A percentile compares a stretch with the other conserved stretches of the same genome.
These are phyloP conservation scores for Digitonthophagus gazella DNA, from an alignment of 2,888 invertebrate species.

Conservation along the genomic window DNA sequence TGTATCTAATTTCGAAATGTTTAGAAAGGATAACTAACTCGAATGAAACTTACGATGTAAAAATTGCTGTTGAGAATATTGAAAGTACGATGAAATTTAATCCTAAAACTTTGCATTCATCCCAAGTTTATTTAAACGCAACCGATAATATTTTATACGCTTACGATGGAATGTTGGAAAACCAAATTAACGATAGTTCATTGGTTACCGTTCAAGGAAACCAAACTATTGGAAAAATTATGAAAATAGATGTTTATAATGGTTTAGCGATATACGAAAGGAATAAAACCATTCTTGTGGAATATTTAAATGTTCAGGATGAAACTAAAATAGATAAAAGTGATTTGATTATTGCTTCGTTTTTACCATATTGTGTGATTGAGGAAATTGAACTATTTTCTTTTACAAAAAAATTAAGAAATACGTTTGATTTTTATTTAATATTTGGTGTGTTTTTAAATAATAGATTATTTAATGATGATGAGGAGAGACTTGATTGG, in stretches of 20 bases:
- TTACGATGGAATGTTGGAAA: slow-evolving; percentile 14
- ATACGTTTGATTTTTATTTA: no score
- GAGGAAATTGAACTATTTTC: no score
- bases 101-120: background rate
- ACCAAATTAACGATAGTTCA: background rate
- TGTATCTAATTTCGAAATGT: slow-evolving; percentile 22
- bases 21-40: slow-evolving; percentile 11
- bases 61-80: slow-evolving; percentile 2
- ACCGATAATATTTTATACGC: slow-evolving; percentile 22
- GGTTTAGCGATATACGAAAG: slow-evolving; percentile 22
- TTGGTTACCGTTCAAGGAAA: slow-evolving; percentile 7
- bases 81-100: slow-evolving; percentile 21
- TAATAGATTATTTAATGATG: no score
- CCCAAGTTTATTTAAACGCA: slow-evolving; percentile 22
- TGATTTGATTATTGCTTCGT: slow-evolving; percentile 19
- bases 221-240: slow-evolving; percentile 16
- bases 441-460: no score
- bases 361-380: no score
- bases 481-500: no score
- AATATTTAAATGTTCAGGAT: background rate
- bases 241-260: slow-evolving; percentile 5
- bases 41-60: background rate
- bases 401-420: no score
- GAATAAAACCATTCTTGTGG: background rate
- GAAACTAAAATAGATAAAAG: background rate